Evolutionary conservation across 1,140 invertebrate genomes (phyloP).

Genomic region (Nymphalis io): DNA sequence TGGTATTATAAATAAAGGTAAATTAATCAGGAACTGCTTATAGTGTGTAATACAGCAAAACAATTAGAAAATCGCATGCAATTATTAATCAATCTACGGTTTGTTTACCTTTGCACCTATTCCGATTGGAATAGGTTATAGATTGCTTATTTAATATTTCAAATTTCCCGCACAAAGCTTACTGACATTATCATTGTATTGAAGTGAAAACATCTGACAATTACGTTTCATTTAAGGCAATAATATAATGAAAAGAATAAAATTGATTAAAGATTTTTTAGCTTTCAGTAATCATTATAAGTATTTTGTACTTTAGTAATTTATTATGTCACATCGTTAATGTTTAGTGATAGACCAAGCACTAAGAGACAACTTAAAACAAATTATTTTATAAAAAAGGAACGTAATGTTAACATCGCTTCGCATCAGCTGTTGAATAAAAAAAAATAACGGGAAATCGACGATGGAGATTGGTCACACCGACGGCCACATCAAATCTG

Average conservation of each 20-base stretch:
- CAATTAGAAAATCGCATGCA: no score
- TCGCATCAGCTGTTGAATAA: slow-evolving; percentile 78
- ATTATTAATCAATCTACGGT: no score
- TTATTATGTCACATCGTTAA: neutral
- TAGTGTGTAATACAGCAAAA: no score
- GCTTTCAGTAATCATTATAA: neutral
- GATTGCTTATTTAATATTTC: slow-evolving; percentile 30
- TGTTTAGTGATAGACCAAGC: neutral
- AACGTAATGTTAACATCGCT: slow-evolving; percentile 60
- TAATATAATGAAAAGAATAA: neutral
- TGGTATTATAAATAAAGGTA: no score
- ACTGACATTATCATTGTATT: slow-evolving; percentile 42
- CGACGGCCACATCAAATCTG: slow-evolving; percentile 80
- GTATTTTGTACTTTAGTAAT: neutral
- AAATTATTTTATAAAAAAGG: slow-evolving; percentile 38
- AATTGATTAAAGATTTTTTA: neutral
- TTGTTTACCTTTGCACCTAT: no score
- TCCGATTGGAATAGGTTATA: neutral
- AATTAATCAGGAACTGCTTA: no score
- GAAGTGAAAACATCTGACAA: slow-evolving; percentile 43
- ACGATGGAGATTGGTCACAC: slow-evolving; percentile 76
- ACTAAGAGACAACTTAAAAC: neutral
- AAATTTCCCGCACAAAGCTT: slow-evolving; percentile 52
- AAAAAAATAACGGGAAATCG: slow-evolving; percentile 77
- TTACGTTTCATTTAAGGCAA: slow-evolving; percentile 34